phyloP scores from a whole-genome alignment of 2,888 invertebrate species.

The Drosophila anomalata region DNA sequence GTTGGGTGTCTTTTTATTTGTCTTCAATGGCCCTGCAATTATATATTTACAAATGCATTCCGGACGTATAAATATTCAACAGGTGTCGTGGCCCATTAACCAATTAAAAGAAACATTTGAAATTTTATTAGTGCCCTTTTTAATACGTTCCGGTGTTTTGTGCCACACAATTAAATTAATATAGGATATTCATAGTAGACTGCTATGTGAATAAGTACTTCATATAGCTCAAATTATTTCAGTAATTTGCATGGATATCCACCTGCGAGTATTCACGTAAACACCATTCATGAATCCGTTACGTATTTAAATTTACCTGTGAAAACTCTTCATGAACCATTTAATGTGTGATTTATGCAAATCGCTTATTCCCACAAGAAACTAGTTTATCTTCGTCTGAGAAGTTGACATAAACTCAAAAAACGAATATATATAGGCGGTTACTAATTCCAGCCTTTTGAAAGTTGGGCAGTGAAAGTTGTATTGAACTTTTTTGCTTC shows the following conservation, averaged over 20 bases:
- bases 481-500: slow-evolving; percentile 31
- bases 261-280: not conserved
- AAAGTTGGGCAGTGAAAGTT: slow-evolving; percentile 59
- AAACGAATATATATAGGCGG: slow-evolving; percentile 22
- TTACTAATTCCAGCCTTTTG: slow-evolving; percentile 27
- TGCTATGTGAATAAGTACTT: not conserved
- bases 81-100: slow-evolving; percentile 26
- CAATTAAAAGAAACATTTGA: slow-evolving; percentile 11
- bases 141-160: not conserved
- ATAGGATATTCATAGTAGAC: not conserved
- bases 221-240: not conserved
- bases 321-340: slow-evolving; percentile 3
- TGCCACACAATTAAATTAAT: not conserved
- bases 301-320: slow-evolving; percentile 4
- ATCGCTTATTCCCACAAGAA: slow-evolving; percentile 22
- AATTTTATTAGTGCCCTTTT: slow-evolving; percentile 9
- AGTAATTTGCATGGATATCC: not conserved
- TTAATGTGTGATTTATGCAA: slow-evolving; percentile 34
- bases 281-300: slow-evolving; percentile 1
- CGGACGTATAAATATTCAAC: slow-evolving; percentile 13
- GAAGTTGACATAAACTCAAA: slow-evolving; percentile 9
- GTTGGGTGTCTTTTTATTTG: not conserved
- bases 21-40: slow-evolving; percentile 9
- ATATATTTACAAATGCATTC: slow-evolving; percentile 20
- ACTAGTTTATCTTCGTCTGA: slow-evolving; percentile 22